phyloP scores from a whole-genome alignment of 2,888 invertebrate species.

The Chesias legatella region DNA sequence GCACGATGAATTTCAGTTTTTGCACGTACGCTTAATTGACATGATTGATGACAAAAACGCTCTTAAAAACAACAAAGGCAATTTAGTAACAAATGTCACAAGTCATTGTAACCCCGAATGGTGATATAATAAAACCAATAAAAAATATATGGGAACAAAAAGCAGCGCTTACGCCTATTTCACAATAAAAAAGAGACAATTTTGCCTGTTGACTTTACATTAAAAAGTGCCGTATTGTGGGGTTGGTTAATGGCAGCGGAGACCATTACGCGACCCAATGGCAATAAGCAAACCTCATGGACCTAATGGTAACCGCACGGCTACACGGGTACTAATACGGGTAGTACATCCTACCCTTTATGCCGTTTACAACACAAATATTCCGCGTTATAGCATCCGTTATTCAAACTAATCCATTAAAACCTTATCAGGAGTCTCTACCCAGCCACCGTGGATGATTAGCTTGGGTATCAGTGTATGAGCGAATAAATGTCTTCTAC shows the following conservation, averaged over 20 bases:
- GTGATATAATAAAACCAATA: conserved; percentile 65
- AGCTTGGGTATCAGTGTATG: conserved; percentile 61
- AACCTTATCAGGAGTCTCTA: conserved; percentile 43
- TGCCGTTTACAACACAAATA: conserved; percentile 10
- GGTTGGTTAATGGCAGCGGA: conserved; percentile 64
- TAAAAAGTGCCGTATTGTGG: conserved; percentile 60
- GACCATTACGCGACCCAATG: conserved; percentile 64
- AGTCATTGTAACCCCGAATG: conserved; percentile 42
- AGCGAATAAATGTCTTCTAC: conserved; percentile 77
- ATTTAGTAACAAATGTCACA: conserved; percentile 40
- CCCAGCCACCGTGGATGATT: conserved; percentile 61
- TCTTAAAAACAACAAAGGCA: conserved; percentile 23
- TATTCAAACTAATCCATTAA: conserved; percentile 42
- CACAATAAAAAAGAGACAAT: conserved; percentile 62
- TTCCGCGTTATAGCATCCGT: conserved; percentile 11
- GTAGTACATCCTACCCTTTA: conserved; percentile 11
- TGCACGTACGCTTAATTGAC: background rate
- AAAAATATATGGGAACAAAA: conserved; percentile 57
- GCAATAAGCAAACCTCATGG: conserved; percentile 62
- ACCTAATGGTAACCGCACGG: conserved; percentile 64
- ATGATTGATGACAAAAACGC: conserved; percentile 19
- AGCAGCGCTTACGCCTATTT: conserved; percentile 56
- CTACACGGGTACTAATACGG: conserved; percentile 37
- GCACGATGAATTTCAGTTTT: conserved; percentile 7
- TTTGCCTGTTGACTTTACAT: conserved; percentile 64